A percentile compares a stretch with the other conserved stretches of the same genome.
These are phyloP conservation scores for Malurus alboscapulatus DNA, from an alignment of 2,113 vertebrate genomes.

Conservation along the genomic window DNA sequence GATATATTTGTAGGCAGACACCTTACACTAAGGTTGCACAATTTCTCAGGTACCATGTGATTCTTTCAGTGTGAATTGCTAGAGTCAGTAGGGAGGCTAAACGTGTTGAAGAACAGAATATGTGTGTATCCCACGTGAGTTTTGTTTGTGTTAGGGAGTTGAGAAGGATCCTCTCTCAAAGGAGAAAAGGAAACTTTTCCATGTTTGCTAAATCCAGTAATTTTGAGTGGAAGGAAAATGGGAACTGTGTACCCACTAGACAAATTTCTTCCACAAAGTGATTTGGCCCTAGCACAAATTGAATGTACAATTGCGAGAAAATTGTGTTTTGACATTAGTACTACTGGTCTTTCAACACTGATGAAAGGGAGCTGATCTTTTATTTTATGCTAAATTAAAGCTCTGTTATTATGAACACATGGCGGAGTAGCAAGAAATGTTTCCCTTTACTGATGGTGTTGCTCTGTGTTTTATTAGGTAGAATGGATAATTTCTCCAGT, in stretches of 20 bases:
- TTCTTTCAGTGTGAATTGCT: not conserved
- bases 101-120: not conserved
- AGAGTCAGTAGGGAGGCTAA: not conserved
- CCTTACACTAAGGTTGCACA: not conserved
- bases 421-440: not conserved
- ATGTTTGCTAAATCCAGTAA: not conserved
- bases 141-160: not conserved
- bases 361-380: not conserved
- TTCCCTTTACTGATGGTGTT: not conserved
- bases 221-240: not conserved
- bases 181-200: not conserved
- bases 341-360: not conserved
- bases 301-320: not conserved
- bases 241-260: not conserved
- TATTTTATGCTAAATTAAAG: not conserved
- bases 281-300: not conserved
- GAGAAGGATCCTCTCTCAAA: not conserved
- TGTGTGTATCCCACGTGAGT: accelerated
- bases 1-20: not conserved
- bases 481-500: not conserved
- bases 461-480: not conserved
- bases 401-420: not conserved
- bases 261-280: not conserved
- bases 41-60: not conserved
- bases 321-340: not conserved